Evolutionary conservation across 2,113 vertebrate species (phyloP), one percentile per base, ranked within the genome.

Genomic region (Tragelaphus buxtoni): DNA sequence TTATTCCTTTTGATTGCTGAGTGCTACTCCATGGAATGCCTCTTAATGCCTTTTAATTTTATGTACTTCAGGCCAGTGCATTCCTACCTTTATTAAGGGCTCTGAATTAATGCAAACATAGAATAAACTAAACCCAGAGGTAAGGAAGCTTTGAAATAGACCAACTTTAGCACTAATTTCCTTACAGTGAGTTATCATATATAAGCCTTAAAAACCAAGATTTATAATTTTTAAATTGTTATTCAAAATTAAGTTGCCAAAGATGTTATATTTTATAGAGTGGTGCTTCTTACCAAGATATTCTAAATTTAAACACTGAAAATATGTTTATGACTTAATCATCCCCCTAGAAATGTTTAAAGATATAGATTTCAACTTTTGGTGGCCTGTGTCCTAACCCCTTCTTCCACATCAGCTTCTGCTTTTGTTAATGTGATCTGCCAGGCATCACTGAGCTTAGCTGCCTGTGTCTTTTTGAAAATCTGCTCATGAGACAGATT

Each of bases 401-500:
- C 69, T 97, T 86, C 92, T 65, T 96, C 86, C 56, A 69, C 74
- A 20, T 45, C 61, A 92, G 72, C 95, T 95, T 82, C 94, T 95
- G 26, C 97, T 94, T 98, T 83, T 90, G 92, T 98, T 97, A 96
- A 87, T 95, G 96, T 96, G 92, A 96, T 7, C 24, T 92, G 98
- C 97, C 88, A 96, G 94, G 97, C 81, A 55, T 89, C 92, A 96
- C 96, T 97, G 97, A 97, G 96, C 97, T 98, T 96, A 97, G 87
- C 97, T 96, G 96, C 95, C 97, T 98, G 79, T 97, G 88, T 98
- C 97, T 97, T 94, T 97, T 76, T 97, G 95, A 97, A 98, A 97
- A 98, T 98, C 95, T 98, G 90, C 97, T 98, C 97, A 94, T 94
- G 88, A 98, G 97, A 96, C 93, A 98, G 91, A 97, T 97, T 92